Evolutionary conservation across 2,888 invertebrate species (phyloP).

Genomic region (Ophioninae sp.): DNA sequence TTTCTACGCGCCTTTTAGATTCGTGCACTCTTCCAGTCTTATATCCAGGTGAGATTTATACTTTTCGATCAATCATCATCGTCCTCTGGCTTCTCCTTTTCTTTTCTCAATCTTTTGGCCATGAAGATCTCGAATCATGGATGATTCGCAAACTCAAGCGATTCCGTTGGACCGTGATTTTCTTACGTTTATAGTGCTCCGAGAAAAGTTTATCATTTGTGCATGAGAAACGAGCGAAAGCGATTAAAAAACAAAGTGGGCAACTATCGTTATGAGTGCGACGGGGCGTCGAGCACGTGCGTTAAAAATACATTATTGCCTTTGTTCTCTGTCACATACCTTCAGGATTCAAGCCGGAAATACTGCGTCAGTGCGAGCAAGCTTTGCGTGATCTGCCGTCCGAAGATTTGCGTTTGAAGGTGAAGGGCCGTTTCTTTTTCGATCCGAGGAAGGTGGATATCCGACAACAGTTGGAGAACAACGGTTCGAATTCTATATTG

Average conservation of each 20-base stretch:
- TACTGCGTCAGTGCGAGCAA: slow-evolving; percentile 77
- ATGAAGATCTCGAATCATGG: neutral
- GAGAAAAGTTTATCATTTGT: slow-evolving; percentile 46
- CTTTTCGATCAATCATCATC: neutral
- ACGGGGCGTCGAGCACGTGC: slow-evolving; percentile 24
- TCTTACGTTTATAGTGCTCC: slow-evolving; percentile 40
- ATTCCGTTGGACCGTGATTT: slow-evolving; percentile 32
- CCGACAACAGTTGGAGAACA: slow-evolving; percentile 60
- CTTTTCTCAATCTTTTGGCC: neutral
- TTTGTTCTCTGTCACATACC: slow-evolving; percentile 35
- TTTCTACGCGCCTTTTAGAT: slow-evolving; percentile 70
- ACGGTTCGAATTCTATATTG: slow-evolving; percentile 76
- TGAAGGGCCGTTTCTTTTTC: slow-evolving; percentile 79
- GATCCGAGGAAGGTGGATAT: slow-evolving; percentile 70
- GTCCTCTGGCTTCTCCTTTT: slow-evolving; percentile 27
- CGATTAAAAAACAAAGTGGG: slow-evolving; percentile 8
- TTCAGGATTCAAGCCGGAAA: slow-evolving; percentile 79
- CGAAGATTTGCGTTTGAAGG: slow-evolving; percentile 78
- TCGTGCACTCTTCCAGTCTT: slow-evolving; percentile 72
- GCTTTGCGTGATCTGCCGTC: slow-evolving; percentile 76
- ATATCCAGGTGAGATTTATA: slow-evolving; percentile 77
- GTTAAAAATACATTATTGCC: slow-evolving; percentile 23
- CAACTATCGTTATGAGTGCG: slow-evolving; percentile 22
- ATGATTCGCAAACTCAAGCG: neutral
- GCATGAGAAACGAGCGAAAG: slow-evolving; percentile 46